phyloP scores from a whole-genome alignment of 2,113 vertebrate species.

The Amphiprion percula region DNA sequence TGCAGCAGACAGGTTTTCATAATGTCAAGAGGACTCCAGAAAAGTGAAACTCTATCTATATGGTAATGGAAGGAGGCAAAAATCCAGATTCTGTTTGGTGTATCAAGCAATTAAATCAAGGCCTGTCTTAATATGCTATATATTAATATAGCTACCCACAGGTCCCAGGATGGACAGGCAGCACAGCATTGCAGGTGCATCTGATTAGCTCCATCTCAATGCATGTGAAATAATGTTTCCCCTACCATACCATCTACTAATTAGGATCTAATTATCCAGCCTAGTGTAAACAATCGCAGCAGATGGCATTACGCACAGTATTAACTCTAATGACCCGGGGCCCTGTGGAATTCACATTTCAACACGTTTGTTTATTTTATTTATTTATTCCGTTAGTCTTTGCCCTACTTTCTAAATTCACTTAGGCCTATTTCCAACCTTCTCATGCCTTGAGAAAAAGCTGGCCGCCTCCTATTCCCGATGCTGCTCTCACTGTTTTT shows the following conservation, averaged over 20 bases:
- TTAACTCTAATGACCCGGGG: constrained; percentile 90
- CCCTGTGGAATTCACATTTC: constrained; percentile 86
- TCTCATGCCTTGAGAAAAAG: constrained; percentile 68
- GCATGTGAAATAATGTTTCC: constrained; percentile 77
- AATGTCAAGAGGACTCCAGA: constrained; percentile 53
- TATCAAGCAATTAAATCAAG: constrained; percentile 61
- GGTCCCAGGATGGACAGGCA: constrained; percentile 63
- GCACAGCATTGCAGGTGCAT: constrained; percentile 63
- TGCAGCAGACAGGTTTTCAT: constrained; percentile 31
- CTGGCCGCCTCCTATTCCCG: constrained; percentile 54
- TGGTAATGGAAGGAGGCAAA: constrained; percentile 52
- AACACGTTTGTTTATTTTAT: constrained; percentile 84
- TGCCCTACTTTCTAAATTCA: constrained; percentile 86
- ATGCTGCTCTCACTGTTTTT: constrained; percentile 15
- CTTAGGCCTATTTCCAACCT: constrained; percentile 79
- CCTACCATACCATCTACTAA: constrained; percentile 89
- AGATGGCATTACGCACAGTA: constrained; percentile 90
- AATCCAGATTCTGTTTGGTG: constrained; percentile 22
- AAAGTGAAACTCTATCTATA: constrained; percentile 49
- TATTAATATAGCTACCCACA: constrained; percentile 37
- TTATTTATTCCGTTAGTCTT: constrained; percentile 82
- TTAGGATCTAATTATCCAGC: constrained; percentile 96
- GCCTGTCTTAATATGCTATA: constrained; percentile 33
- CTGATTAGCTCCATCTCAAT: constrained; percentile 69
- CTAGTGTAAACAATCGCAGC: constrained; percentile 95